These are phyloP conservation scores for Galemys pyrenaicus DNA, from an alignment of 2,113 vertebrate species.

Conservation along the genomic window DNA sequence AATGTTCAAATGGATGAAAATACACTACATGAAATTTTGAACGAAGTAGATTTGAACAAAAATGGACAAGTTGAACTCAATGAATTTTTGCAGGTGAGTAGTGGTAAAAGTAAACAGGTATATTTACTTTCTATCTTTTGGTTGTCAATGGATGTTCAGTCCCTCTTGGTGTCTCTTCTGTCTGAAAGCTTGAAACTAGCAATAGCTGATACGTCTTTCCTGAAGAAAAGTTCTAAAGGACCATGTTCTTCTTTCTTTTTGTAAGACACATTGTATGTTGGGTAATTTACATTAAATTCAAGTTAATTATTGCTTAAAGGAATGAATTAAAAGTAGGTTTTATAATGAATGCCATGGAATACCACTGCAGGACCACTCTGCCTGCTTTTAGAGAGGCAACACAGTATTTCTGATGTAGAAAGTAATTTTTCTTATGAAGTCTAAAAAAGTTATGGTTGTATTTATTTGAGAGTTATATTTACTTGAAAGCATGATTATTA, in stretches of 20 bases:
- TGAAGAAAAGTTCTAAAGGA: neutral
- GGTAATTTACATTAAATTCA: constrained; percentile 36
- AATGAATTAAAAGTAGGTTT: constrained; percentile 15
- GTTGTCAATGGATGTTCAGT: neutral
- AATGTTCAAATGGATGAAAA: constrained; percentile 93
- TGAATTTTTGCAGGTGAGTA: constrained; percentile 94
- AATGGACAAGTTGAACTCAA: constrained; percentile 98
- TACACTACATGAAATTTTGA: constrained; percentile 95
- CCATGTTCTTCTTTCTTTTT: neutral
- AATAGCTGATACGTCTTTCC: neutral
- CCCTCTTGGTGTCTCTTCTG: neutral
- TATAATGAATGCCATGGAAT: neutral
- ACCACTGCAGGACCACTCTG: neutral
- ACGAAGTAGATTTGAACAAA: constrained; percentile 97
- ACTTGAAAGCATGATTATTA: neutral
- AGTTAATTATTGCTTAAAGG: constrained; percentile 1
- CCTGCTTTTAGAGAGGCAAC: neutral
- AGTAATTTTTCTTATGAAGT: constrained; percentile 13
- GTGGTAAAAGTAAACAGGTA: neutral
- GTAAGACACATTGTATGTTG: neutral
- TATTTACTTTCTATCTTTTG: constrained; percentile 16
- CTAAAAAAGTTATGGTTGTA: neutral
- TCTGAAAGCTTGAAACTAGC: constrained; percentile 7
- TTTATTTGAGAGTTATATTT: constrained; percentile 29
- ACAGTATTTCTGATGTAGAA: neutral